Percentiles rank a stretch among this genome's conserved stretches.
Conservation (phyloP, 2,797 vertebrate species). For the Apogon hyalosoma region DNA sequence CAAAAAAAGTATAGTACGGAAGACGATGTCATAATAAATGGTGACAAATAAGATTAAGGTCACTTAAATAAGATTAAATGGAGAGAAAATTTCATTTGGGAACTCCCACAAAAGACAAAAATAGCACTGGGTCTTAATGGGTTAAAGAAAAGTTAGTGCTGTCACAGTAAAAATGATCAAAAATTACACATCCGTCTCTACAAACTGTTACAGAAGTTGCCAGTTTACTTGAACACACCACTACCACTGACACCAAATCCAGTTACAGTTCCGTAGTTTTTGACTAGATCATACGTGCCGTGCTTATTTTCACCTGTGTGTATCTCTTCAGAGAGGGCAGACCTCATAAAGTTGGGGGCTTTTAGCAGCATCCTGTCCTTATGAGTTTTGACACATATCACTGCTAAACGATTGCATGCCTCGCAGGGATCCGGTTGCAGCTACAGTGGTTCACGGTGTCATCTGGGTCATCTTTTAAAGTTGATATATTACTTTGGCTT, state of each 20-base stretch:
- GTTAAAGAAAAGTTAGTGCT: no score
- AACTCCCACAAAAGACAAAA: no score
- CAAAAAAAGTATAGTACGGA: no score
- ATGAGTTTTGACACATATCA: slow-evolving; percentile 40
- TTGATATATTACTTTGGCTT: slow-evolving; percentile 71
- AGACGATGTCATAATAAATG: no score
- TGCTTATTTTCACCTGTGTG: not conserved
- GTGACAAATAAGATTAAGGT: no score
- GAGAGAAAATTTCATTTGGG: no score
- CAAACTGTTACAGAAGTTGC: slow-evolving; percentile 1
- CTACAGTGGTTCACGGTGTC: slow-evolving; percentile 51
- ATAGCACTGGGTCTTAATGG: no score
- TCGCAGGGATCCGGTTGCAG: slow-evolving; percentile 58
- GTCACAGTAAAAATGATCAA: no score
- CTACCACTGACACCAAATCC: not conserved
- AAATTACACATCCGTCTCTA: not conserved
- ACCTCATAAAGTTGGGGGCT: slow-evolving; percentile 11
- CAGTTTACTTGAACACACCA: not conserved
- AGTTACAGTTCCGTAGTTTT: no score
- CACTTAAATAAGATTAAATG: no score
- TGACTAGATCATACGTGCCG: no score
- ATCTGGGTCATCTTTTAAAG: slow-evolving; percentile 64
- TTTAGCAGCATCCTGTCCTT: slow-evolving; percentile 31
- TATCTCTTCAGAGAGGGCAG: not conserved
- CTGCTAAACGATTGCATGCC: slow-evolving; percentile 41